Evolutionary conservation across 2,888 invertebrate genomes (phyloP).

Genomic region (Odontocolon sp.): DNA sequence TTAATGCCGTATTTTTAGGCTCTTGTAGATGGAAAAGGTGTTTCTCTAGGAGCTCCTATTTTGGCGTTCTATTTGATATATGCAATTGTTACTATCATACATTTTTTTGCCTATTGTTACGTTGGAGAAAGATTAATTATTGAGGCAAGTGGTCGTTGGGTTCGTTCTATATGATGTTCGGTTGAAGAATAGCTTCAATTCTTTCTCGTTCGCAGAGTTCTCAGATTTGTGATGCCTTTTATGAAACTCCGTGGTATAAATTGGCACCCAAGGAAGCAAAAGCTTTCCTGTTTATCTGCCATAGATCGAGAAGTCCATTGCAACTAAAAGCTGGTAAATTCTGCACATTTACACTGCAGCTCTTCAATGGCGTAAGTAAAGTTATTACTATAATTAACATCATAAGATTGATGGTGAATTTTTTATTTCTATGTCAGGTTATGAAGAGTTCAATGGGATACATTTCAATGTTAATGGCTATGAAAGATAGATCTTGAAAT

Average conservation of each 20-base stretch:
- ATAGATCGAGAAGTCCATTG: slow-evolving; percentile 35
- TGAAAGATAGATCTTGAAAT: slow-evolving; percentile 53
- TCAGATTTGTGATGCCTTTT: slow-evolving; percentile 26
- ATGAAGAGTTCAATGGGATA: slow-evolving; percentile 64
- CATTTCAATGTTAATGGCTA: slow-evolving; percentile 63
- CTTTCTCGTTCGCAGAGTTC: slow-evolving; percentile 2
- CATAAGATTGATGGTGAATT: neutral
- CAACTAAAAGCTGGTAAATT: slow-evolving; percentile 53
- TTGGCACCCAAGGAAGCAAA: slow-evolving; percentile 28
- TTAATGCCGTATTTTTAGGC: slow-evolving; percentile 2
- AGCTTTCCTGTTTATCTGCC: slow-evolving; percentile 36
- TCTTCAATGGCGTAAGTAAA: slow-evolving; percentile 37
- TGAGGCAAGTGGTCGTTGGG: slow-evolving; percentile 36
- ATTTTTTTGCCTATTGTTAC: slow-evolving; percentile 68
- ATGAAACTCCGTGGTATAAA: slow-evolving; percentile 49
- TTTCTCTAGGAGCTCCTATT: slow-evolving; percentile 23
- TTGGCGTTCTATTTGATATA: slow-evolving; percentile 50
- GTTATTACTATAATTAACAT: neutral
- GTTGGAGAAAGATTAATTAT: slow-evolving; percentile 63
- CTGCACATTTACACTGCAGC: slow-evolving; percentile 21
- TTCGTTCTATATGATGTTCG: too few relatives aligned
- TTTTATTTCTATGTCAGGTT: slow-evolving; percentile 40
- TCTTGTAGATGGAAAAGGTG: slow-evolving; percentile 40
- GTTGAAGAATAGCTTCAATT: neutral
- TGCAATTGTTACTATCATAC: slow-evolving; percentile 62